Conservation (phyloP, 2,888 invertebrate species). For the Serripes groenlandicus region DNA sequence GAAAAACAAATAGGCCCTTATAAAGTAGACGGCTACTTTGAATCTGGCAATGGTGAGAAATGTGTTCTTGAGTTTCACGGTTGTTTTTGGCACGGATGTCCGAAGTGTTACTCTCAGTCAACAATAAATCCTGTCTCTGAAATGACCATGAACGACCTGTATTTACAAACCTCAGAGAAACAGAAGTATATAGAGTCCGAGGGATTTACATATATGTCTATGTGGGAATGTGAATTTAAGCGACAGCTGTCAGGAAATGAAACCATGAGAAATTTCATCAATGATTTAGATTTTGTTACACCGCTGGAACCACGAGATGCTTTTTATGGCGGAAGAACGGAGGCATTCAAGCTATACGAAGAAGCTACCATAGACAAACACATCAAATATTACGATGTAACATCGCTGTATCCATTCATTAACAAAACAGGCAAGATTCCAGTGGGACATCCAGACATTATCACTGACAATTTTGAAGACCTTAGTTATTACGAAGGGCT, state of each 20-base stretch:
- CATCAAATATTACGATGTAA: too few relatives aligned
- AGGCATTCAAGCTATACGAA: too few relatives aligned
- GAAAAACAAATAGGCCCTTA: constrained; percentile 38
- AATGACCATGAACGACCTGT: constrained; percentile 33
- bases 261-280: too few relatives aligned
- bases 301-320: too few relatives aligned
- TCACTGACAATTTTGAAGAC: too few relatives aligned
- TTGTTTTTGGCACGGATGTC: constrained; percentile 27
- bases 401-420: too few relatives aligned
- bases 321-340: too few relatives aligned
- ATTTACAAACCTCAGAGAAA: constrained; percentile 25
- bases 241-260: constrained; percentile 23
- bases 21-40: constrained; percentile 23
- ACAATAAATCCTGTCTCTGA: constrained; percentile 27
- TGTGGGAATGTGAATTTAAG: constrained; percentile 34
- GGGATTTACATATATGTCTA: constrained; percentile 17
- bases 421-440: too few relatives aligned
- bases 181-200: neutral
- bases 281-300: too few relatives aligned
- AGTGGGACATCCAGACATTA: too few relatives aligned
- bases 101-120: constrained; percentile 7
- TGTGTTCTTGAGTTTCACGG: neutral
- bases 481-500: constrained; percentile 73
- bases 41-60: neutral
- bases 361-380: too few relatives aligned